Evolutionary conservation across 2,797 vertebrate species (phyloP).

Genomic region (Tadarida brasiliensis): DNA sequence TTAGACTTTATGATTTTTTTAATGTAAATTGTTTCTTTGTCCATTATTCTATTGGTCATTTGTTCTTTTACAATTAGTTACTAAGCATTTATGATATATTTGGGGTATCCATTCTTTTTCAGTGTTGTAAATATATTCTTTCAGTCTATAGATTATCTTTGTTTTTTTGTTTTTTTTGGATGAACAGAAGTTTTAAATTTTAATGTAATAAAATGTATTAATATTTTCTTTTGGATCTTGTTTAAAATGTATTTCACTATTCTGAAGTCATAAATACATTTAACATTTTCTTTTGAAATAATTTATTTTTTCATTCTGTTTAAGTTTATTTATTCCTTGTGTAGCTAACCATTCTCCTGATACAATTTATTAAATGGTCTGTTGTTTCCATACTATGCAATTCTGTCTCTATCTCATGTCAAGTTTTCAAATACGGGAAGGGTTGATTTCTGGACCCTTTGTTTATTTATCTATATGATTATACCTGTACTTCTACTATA

Average conservation of each 20-base stretch:
- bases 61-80: neutral
- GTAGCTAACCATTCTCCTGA: neutral
- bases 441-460: neutral
- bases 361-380: neutral
- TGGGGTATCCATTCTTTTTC: neutral
- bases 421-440: neutral
- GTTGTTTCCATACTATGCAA: neutral
- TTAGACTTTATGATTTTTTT: conserved; percentile 4
- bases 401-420: neutral
- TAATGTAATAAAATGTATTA: neutral
- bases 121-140: neutral
- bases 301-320: conserved; percentile 3
- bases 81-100: neutral
- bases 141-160: neutral
- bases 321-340: neutral
- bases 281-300: neutral
- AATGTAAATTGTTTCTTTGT: neutral
- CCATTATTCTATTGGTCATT: neutral
- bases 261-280: neutral
- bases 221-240: conserved; percentile 25
- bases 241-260: neutral
- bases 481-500: neutral
- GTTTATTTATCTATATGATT: neutral
- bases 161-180: neutral
- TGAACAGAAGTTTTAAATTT: conserved; percentile 17